Evolutionary conservation across 2,113 vertebrate genomes (phyloP), one percentile per base, ranked within the genome.

Genomic region (Axis porcinus): DNA sequence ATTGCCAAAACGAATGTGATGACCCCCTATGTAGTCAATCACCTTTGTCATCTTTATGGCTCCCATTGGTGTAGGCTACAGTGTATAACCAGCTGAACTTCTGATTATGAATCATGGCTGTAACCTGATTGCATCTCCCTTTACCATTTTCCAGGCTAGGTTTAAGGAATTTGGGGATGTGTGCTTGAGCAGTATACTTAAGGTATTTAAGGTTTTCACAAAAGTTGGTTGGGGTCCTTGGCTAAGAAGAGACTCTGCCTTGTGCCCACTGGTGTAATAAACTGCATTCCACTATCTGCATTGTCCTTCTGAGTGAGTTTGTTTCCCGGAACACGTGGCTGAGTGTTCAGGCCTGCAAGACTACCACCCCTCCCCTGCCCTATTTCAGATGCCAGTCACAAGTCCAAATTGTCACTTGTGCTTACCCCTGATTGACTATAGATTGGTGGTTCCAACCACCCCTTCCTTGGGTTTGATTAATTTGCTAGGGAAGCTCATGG

Each of bases 181-280:
- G 64, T 4, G 16, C 33, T 67, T n/a, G 33, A 64, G 33, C 62
- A 64, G 62, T 64, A n/a, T 33, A 64, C 33, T 64, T 64, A 64
- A n/a, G 33, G 62, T 64, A n/a, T 64, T n/a, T n/a, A 67, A 67
- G 33, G 33, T n/a, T 67, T 67, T 36, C 64, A 36, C 64, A 36
- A 67, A 67, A 36, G 17, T 21, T 1, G 8, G 17, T 67, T 2
- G 4, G 64, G 8, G 33, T 21, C 33, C 64, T 67, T 67, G 33
- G 33, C 64, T 67, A 67, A 36, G 64, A n/a, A 17, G 17, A 67
- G 17, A 36, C 17, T 67, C 64, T 36, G 64, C 8, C 33, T 67
- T 67, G 33, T 36, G 64, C 33, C 33, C 8, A 0, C 7, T 0
- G 17, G 33, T 36, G 8, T 36, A 36, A 21, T 2, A 36, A 67